Conservation (phyloP, 2,888 invertebrate species). For the Gortyna flavago region DNA sequence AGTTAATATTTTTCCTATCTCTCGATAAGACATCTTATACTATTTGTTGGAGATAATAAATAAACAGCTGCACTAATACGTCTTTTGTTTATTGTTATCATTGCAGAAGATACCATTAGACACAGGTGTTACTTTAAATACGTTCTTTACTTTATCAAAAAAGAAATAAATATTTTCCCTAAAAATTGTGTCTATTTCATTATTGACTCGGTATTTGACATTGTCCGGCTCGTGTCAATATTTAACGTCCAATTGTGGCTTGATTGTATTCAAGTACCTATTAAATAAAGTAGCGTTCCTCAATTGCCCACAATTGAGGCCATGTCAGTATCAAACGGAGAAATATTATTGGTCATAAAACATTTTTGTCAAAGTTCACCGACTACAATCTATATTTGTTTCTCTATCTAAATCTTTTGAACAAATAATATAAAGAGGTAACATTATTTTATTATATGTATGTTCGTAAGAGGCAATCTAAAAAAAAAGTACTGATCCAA, state of each 20-base stretch:
- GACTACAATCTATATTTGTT: background rate
- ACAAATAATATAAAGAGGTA: background rate
- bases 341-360: constrained; percentile 6
- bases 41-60: constrained; percentile 11
- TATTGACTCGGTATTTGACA: constrained; percentile 30
- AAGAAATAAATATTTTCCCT: background rate
- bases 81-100: background rate
- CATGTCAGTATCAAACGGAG: constrained; percentile 14
- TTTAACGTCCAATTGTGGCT: constrained; percentile 20
- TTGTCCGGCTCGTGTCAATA: constrained; percentile 17
- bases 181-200: constrained; percentile 6
- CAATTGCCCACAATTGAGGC: constrained; percentile 34
- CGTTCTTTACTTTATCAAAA: background rate
- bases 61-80: background rate
- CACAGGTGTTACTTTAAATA: constrained; percentile 9
- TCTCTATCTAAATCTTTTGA: background rate
- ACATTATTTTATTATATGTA: background rate
- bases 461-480: too few species aligned
- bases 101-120: background rate
- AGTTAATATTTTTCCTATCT: background rate
- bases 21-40: background rate
- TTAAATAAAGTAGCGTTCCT: constrained; percentile 10
- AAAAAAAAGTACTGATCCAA: background rate
- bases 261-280: constrained; percentile 15
- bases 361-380: constrained; percentile 22